Evolutionary conservation across 2,888 invertebrate species (phyloP), one percentile per base, ranked within the genome.

Genomic region (Druceiella hillmani): DNA sequence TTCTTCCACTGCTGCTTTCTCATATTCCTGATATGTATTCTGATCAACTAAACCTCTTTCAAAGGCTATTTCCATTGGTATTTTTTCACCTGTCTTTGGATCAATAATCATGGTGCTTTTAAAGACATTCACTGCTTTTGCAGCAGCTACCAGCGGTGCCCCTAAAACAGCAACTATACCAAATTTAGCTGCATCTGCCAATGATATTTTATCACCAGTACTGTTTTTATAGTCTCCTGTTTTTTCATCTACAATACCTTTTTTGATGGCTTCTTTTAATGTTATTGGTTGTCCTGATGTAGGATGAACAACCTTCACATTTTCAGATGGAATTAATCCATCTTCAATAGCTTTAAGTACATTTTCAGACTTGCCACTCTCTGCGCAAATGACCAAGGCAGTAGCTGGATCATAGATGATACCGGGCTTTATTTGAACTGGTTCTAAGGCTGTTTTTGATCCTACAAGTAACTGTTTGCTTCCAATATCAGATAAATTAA

Each of bases 1-100:
- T 15, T 27, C 5, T n/a, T 27, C 12, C 16, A 10, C 12, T 9
- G 52, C 50, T 42, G 73, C 70, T 30, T 69, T 67, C 48, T 75
- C 71, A 44, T 75, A 69, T 50, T 68, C 70, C 47, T 65, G 64
- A 41, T 68, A 72, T 6, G 75, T 75, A 41, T 69, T 55, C 36
- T 65, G 54, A 53, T 76, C 83, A 39, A 91, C 82, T 41, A 83
- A 61, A 4, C 88, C 89, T 43, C 81, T 74, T 55, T 84, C 78
- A 48, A 87, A 78, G 3, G 92, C 92, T 34, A 86, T 82, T 60
- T 87, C 84, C 50, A 88, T 76, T 2, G 87, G 85, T 47, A 90
- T 71, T 55, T 81, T 79, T 56, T 87, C 81, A 3, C 87, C 89
- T 1, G 88, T 85, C 50, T 76, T 78, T 1, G 92, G 89, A 61